A percentile compares a stretch with the other conserved stretches of the same genome.
These are phyloP conservation scores for Perizoma flavofasciatum DNA, from an alignment of 2,888 invertebrate species.

Conservation along the genomic window DNA sequence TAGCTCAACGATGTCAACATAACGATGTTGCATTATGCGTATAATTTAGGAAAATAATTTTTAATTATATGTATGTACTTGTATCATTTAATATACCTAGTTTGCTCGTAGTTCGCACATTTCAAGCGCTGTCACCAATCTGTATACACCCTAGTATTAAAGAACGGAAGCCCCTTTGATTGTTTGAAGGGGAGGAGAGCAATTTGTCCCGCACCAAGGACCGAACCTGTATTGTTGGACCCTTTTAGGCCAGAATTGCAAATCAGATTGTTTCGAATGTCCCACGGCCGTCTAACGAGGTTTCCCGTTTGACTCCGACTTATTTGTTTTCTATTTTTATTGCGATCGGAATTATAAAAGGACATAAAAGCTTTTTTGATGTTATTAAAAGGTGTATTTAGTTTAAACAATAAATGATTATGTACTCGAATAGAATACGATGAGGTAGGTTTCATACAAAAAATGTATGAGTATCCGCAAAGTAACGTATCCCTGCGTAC, in stretches of 20 bases:
- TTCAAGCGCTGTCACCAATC: background rate
- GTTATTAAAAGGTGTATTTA: constrained; percentile 9
- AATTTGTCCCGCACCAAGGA: constrained; percentile 37
- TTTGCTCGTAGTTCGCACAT: background rate
- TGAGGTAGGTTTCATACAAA: too few species aligned
- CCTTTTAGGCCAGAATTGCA: constrained; percentile 61
- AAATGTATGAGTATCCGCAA: background rate
- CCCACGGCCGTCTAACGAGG: constrained; percentile 47
- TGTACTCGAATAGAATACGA: background rate
- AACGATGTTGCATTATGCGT: background rate
- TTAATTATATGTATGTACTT: too few species aligned
- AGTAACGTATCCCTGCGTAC: constrained; percentile 4
- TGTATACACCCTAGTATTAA: constrained; percentile 6
- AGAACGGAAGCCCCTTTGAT: constrained; percentile 45
- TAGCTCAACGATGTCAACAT: too few species aligned
- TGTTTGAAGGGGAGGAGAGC: constrained; percentile 52
- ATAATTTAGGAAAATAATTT: too few species aligned
- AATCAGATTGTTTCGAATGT: constrained; percentile 61
- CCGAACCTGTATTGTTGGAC: constrained; percentile 41
- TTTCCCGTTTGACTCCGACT: constrained; percentile 36
- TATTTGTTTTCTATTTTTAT: constrained; percentile 35
- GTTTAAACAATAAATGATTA: background rate
- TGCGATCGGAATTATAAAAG: constrained; percentile 29
- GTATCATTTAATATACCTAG: background rate
- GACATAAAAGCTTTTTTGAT: constrained; percentile 18